Evolutionary conservation across 2,888 invertebrate species (phyloP), one percentile per base, ranked within the genome.

Genomic region (Sphinx pinastri): DNA sequence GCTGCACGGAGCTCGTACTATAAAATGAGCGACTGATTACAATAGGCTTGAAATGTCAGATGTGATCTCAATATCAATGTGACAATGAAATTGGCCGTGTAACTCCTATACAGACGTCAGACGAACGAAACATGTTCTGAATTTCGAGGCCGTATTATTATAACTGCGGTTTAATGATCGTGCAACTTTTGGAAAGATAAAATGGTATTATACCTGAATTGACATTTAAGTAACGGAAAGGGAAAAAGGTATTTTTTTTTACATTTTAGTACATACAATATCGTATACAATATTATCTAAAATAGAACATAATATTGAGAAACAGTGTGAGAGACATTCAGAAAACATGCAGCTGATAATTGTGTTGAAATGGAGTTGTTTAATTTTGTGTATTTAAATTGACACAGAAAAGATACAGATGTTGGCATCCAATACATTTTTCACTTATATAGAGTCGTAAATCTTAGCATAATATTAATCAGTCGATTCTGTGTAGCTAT

Each of bases 1-100:
- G 49, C 74, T 83, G 82, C 83, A 84, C 74, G 75, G 74, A 86
- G 80, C 84, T 81, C 76, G 75, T 71, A 38, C 38, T 38, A 77
- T 71, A 72, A 77, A 79, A 78, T 77, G 76, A 78, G 77, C 69
- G 63, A 54, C 76, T 75, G 77, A 79, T 76, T 78, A 75, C 74
- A 76, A 73, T 76, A 73, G 79, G 80, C 75, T 75, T 75, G 74
- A 77, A 79, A 77, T 75, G 75, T 74, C 79, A 77, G 79, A 80
- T 80, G 78, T 80, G 72, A 77, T 76, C 73, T 55, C 71, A 69
- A 63, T 74, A 79, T 75, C 73, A 72, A 71, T 71, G 74, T 72
- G 73, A 79, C 72, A 69, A 70, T 71, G 71, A 71, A 72, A 59
- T 69, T 69, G 54, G 60, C 60, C 52, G 25, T 69, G 60, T 69